Percentiles rank a stretch among this genome's conserved stretches.
Conservation (phyloP, 2,797 vertebrate species). For the Eulemur albifrons region DNA sequence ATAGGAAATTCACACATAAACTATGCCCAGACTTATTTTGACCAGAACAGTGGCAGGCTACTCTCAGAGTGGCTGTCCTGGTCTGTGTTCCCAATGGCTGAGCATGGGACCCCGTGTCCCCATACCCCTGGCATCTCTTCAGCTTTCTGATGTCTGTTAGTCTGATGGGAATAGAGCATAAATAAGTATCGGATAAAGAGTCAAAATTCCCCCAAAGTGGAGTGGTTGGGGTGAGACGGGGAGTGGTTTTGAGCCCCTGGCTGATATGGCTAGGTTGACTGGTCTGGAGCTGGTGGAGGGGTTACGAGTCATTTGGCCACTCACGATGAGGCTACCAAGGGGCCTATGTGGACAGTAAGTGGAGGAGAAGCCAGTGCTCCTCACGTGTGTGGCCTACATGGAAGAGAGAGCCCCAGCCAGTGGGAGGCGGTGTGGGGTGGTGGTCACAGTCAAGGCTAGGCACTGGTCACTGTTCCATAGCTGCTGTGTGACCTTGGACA, state of each 20-base stretch:
- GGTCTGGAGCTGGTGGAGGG: background rate
- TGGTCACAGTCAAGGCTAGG: accelerated
- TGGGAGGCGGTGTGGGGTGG: background rate
- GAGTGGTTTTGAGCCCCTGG: background rate
- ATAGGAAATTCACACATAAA: background rate
- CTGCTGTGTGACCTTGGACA: background rate
- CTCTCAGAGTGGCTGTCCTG: background rate
- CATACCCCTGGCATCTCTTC: accelerated
- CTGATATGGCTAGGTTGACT: background rate
- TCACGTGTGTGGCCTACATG: background rate
- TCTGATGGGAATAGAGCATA: background rate
- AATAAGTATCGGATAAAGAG: background rate
- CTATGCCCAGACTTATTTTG: no score
- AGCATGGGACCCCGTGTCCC: accelerated
- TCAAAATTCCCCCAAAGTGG: background rate
- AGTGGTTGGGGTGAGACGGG: accelerated
- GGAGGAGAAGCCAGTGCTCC: background rate
- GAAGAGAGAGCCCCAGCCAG: background rate
- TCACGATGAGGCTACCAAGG: background rate
- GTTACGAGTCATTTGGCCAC: background rate
- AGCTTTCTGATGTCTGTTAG: background rate
- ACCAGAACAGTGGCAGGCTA: background rate
- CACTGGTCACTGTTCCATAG: background rate
- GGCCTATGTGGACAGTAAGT: background rate
- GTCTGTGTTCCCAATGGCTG: accelerated